These are phyloP conservation scores for Elegia similella DNA, from an alignment of 2,888 invertebrate species.

Conservation along the genomic window DNA sequence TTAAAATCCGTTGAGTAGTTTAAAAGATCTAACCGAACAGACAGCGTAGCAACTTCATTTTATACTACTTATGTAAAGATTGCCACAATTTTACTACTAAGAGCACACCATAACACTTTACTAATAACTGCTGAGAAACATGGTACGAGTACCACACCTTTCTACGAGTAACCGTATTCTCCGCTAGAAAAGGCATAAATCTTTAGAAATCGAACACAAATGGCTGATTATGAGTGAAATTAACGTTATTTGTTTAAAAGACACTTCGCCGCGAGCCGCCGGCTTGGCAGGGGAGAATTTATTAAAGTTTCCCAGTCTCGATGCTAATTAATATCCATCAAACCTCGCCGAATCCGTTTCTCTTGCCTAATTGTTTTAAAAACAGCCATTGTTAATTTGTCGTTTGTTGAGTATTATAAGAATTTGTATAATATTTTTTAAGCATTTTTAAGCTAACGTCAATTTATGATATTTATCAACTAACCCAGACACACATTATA, in stretches of 20 bases:
- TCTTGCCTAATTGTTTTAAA: constrained; percentile 72
- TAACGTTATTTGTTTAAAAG: constrained; percentile 60
- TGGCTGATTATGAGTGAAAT: neutral
- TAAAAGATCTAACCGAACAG: no score
- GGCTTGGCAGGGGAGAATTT: constrained; percentile 33
- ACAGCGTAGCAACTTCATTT: no score
- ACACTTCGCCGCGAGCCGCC: constrained; percentile 40
- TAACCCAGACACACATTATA: no score
- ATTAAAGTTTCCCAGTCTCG: constrained; percentile 39
- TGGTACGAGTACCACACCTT: neutral
- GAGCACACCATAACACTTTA: no score
- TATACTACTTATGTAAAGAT: no score
- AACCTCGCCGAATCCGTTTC: constrained; percentile 47
- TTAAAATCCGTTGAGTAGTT: no score
- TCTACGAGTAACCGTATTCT: neutral
- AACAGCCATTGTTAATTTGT: constrained; percentile 52
- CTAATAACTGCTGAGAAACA: neutral
- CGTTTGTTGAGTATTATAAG: constrained; percentile 29
- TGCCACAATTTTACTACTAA: no score
- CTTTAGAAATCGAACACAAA: neutral
- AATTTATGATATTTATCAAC: no score
- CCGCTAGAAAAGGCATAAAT: no score
- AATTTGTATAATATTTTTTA: no score
- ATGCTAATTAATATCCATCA: constrained; percentile 65
- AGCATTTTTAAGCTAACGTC: no score